A percentile compares a stretch with the other conserved stretches of the same genome.
Conservation (phyloP, 2,888 invertebrate species). For the Listrodromus nycthemerus region DNA sequence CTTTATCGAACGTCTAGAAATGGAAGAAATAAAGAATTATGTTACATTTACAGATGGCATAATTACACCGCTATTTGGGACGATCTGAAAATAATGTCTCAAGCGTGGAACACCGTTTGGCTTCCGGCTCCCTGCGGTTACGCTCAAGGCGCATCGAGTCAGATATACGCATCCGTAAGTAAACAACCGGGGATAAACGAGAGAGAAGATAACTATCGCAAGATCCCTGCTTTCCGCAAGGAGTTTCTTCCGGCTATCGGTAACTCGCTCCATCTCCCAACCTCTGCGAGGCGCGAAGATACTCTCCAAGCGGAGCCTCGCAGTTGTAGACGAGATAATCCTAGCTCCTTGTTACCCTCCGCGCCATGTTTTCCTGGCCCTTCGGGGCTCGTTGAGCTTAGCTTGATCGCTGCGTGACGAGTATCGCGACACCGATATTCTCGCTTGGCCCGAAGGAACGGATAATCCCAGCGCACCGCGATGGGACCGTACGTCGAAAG, state of each 20-base stretch:
- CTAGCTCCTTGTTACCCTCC: slow-evolving; percentile 75
- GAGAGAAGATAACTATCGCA: background rate
- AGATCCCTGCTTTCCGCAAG: too few species aligned
- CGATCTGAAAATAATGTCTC: slow-evolving; percentile 88
- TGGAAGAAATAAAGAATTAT: background rate
- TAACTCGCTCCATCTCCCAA: slow-evolving; percentile 50
- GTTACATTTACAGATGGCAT: slow-evolving; percentile 86
- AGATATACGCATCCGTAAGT: slow-evolving; percentile 84
- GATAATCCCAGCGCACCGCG: slow-evolving; percentile 40
- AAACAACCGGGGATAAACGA: background rate
- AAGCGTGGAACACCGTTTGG: slow-evolving; percentile 88
- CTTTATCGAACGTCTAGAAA: too few species aligned
- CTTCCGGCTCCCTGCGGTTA: slow-evolving; percentile 90
- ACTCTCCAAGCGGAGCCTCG: slow-evolving; percentile 42
- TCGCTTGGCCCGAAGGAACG: slow-evolving; percentile 52
- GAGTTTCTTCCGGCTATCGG: slow-evolving; percentile 62
- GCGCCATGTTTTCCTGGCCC: slow-evolving; percentile 77
- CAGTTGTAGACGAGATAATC: slow-evolving; percentile 78
- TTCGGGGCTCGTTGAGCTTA: slow-evolving; percentile 80
- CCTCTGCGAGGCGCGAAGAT: slow-evolving; percentile 22
- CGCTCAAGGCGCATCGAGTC: slow-evolving; percentile 90
- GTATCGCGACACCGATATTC: slow-evolving; percentile 72
- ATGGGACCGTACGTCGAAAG: background rate
- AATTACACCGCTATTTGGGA: slow-evolving; percentile 90
- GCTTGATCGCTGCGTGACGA: slow-evolving; percentile 80